Percentiles rank a stretch among this genome's conserved stretches.
phyloP scores from a whole-genome alignment of 2,797 vertebrate genomes.

The Neosalanx taihuensis region DNA sequence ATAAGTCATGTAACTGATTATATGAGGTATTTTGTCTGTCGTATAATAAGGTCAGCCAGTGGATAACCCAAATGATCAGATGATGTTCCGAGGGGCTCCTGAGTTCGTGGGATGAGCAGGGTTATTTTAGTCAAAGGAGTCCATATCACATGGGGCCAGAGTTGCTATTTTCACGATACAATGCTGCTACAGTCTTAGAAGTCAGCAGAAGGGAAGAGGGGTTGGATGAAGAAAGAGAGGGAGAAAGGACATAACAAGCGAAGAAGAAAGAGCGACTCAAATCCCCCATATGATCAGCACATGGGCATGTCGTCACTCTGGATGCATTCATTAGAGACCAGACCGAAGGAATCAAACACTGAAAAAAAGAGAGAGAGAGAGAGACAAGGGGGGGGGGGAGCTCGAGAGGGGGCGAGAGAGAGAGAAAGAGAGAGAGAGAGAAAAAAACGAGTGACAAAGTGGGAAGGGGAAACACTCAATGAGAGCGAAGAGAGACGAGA shows the following conservation, averaged over 20 bases:
- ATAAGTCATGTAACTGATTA: not conserved
- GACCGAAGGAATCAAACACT: constrained; percentile 70
- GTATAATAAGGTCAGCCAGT: not conserved
- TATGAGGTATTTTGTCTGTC: not conserved
- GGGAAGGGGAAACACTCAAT: constrained; percentile 19
- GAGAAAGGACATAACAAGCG: constrained; percentile 23
- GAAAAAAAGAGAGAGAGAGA: constrained; percentile 38
- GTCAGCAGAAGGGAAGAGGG: not conserved
- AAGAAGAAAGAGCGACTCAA: constrained; percentile 25
- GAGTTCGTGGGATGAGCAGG: constrained; percentile 23
- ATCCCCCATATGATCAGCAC: constrained; percentile 77
- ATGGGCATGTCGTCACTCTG: constrained; percentile 74
- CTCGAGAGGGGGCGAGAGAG: constrained; percentile 19
- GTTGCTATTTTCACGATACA: constrained; percentile 74
- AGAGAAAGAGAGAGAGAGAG: constrained; percentile 20
- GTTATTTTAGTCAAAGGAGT: constrained; percentile 70
- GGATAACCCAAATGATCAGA: constrained; percentile 20
- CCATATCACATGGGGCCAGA: constrained; percentile 70
- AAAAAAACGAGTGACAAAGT: constrained; percentile 29
- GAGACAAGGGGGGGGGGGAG: constrained; percentile 13
- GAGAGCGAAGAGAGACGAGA: constrained; percentile 36
- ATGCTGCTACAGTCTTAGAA: constrained; percentile 70
- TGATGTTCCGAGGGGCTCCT: constrained; percentile 38
- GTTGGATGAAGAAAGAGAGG: not conserved
- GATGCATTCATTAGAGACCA: constrained; percentile 68